Evolutionary conservation across 2,797 vertebrate species (phyloP), one percentile per base, ranked within the genome.

Genomic region (Mormyrus proboscirostris): DNA sequence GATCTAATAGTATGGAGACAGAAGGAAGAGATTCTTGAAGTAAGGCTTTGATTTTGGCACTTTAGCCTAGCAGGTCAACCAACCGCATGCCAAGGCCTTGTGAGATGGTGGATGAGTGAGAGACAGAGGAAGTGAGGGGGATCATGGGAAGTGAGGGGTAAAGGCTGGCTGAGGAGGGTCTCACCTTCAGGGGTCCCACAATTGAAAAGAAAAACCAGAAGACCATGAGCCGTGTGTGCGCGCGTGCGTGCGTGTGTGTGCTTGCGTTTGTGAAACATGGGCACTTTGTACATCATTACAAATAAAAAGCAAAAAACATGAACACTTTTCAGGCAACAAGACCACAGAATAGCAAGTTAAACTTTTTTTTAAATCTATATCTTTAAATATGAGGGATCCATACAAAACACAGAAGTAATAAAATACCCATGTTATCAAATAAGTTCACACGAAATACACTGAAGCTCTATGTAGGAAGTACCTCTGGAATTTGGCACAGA

Each of bases 361-460:
- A 96, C 95, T 95, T 96, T 96, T 88, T 90, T 92, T 93, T 92
- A 94, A 97, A 96, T 97, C 93, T 96, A 95, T 95, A 96, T 95
- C 95, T 95, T 97, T 96, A 96, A 97, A 97, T 96, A 97, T 96
- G 97, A 98, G 96, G 97, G 97, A 97, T 98, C 97, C 96, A 97
- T 97, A 97, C 96, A 96, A 96, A 98, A 97, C 96, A 97, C 93
- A 93, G 96, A 97, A 96, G 94, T 97, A 97, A 96, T 96, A 97
- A 97, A 97, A 97, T 96, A 97, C 96, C 96, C 95, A 97, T 97
- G 96, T 96, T 96, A 97, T 97, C 96, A 97, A 98, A 97, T 97
- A 96, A 96, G 62, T 95, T 96, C 95, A 97, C 96, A 96, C 96
- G 94, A 97, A 97, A 97, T 96, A 97, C 96, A 97, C 96, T 97